Evolutionary conservation across 2,797 vertebrate species (phyloP), one percentile per base, ranked within the genome.

Genomic region (Limosa lapponica): DNA sequence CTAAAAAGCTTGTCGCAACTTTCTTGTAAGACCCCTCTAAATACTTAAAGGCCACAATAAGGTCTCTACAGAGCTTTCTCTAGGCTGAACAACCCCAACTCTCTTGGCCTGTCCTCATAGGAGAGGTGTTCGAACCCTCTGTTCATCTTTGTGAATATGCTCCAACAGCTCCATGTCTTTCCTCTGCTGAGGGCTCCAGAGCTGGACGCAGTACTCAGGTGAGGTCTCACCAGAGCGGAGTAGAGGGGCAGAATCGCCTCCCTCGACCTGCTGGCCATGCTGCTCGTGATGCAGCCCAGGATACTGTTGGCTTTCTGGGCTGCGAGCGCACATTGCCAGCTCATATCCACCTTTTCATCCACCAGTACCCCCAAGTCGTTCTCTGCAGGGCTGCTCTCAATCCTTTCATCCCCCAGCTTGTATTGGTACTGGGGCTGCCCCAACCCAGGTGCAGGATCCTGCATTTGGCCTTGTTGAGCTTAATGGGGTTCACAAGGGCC

Each of bases 251-350:
- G 54, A 52, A 51, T 51, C 44, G 2, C 13, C 14, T 59, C 17
- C 25, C 7, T 41, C 1, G 3, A 18, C 65, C 15, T 54, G 24
- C 19, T 74, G 51, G 13, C 16, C 24, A 19, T 1, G 1, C 13
- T 52, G 16, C 30, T 36, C 36, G 27, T n/a, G 17, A 27, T 62
- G n/a, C 30, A 54, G 15, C 8, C 17, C 10, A 37, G 28, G 10
- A 20, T 32, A n/a, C 2, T 0, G 14, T 10, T 49, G 18, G 23
- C 43, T 3, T 58, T 58, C 17, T n/a, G 65, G 36, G 30, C 30
- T 49, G 23, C 1, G 0, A 20, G 16, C 0, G 1, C 41, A 24
- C 15, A 7, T 39, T 65, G 30, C 3, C 2, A 2, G 7, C 34
- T 73, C 15, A 55, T n/a, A 28, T 39, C 14, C 8, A 55, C 14